These are phyloP conservation scores for Eupithecia dodoneata DNA, from an alignment of 2,888 invertebrate genomes.

Conservation along the genomic window DNA sequence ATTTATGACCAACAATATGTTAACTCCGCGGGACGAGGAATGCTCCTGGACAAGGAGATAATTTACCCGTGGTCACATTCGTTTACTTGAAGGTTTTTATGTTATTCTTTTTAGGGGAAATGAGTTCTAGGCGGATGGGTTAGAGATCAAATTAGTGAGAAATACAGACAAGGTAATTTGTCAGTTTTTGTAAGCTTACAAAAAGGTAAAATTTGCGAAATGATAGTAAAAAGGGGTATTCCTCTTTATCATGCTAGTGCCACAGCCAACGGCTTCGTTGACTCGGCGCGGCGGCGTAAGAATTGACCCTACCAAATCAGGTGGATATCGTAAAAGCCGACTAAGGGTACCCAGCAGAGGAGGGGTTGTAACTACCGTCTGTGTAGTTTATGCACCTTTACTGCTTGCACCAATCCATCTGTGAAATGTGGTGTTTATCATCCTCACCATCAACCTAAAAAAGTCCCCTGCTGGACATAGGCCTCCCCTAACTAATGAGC, in stretches of 20 bases:
- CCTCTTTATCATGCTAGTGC: background rate
- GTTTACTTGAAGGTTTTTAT: constrained; percentile 34
- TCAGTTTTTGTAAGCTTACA: background rate
- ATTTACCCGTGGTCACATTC: constrained; percentile 43
- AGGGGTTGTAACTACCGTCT: too few species aligned
- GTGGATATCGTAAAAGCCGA: too few species aligned
- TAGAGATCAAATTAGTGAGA: background rate
- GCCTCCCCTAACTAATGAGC: too few species aligned
- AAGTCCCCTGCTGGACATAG: too few species aligned
- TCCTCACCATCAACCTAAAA: too few species aligned
- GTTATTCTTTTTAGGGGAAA: constrained; percentile 15
- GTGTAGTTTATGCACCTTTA: too few species aligned
- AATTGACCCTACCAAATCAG: too few species aligned
- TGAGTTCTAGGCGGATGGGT: background rate
- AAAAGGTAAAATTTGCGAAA: background rate
- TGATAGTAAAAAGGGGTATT: background rate
- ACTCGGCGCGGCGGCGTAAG: too few species aligned
- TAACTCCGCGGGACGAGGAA: constrained; percentile 61
- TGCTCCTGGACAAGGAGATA: constrained; percentile 54
- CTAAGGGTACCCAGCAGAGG: too few species aligned
- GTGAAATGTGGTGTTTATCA: too few species aligned
- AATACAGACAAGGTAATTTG: background rate
- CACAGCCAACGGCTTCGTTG: too few species aligned
- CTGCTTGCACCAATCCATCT: too few species aligned
- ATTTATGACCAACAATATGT: constrained; percentile 71